Evolutionary conservation across 2,888 invertebrate genomes (phyloP).

Genomic region (Eulithis testata): DNA sequence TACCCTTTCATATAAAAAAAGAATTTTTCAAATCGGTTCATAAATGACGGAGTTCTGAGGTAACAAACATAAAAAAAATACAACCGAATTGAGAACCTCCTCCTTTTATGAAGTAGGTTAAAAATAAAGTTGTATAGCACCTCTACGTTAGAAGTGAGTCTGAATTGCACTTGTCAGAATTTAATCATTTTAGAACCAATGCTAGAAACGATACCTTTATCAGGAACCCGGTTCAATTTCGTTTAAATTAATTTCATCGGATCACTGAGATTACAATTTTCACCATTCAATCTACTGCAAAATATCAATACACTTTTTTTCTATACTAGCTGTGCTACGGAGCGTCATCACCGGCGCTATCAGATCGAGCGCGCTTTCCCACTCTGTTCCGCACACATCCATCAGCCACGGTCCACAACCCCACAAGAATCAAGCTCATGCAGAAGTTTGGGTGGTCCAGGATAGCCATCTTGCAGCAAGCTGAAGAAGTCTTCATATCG

Average conservation of each 20-base stretch:
- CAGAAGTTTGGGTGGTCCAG: slow-evolving; percentile 99
- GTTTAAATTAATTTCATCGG: background rate
- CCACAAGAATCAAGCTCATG: slow-evolving; percentile 97
- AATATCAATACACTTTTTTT: slow-evolving; percentile 17
- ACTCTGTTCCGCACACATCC: slow-evolving; percentile 99
- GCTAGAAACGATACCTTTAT: background rate
- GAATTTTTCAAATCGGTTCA: no score
- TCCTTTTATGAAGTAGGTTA: no score
- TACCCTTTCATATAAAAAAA: no score
- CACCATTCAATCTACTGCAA: background rate
- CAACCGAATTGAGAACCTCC: no score
- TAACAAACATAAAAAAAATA: no score
- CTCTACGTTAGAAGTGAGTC: background rate
- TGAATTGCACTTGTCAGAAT: background rate
- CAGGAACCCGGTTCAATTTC: background rate
- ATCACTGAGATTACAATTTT: background rate
- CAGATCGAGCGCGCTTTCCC: slow-evolving; percentile 98
- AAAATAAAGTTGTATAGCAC: no score
- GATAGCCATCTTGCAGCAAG: slow-evolving; percentile 98
- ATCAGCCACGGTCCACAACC: slow-evolving; percentile 99
- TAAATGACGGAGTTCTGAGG: no score
- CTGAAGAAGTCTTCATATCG: slow-evolving; percentile 98
- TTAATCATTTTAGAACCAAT: background rate
- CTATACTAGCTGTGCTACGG: slow-evolving; percentile 96
- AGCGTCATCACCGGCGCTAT: slow-evolving; percentile 98